A percentile compares a stretch with the other conserved stretches of the same genome.
phyloP scores from a whole-genome alignment of 1,140 invertebrate genomes.

The Mycetomoellerius zeteki region DNA sequence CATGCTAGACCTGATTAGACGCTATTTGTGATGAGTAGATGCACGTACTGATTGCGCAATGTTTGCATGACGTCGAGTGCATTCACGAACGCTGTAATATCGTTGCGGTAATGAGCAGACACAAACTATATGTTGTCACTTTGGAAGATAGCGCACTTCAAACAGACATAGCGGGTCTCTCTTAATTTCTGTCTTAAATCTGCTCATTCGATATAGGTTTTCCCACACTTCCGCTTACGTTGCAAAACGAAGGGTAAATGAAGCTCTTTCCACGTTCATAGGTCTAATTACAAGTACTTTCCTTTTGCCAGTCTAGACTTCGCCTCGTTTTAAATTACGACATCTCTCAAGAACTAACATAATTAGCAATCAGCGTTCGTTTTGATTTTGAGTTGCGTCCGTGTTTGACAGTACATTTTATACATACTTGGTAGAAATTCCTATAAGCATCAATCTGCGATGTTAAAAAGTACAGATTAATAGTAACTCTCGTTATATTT shows the following conservation, averaged over 20 bases:
- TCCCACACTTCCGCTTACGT: neutral
- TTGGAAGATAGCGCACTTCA: neutral
- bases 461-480: slow-evolving; percentile 8
- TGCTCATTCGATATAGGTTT: slow-evolving; percentile 26
- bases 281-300: slow-evolving; percentile 68
- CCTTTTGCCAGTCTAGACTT: neutral
- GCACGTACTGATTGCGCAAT: slow-evolving; percentile 42
- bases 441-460: neutral
- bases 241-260: slow-evolving; percentile 69
- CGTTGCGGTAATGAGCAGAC: slow-evolving; percentile 25
- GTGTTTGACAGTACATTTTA: neutral
- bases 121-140: slow-evolving; percentile 24
- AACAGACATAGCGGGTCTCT: neutral
- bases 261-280: slow-evolving; percentile 67
- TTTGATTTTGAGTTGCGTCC: slow-evolving; percentile 58
- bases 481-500: neutral
- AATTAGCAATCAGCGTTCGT: slow-evolving; percentile 71
- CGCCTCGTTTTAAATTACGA: slow-evolving; percentile 37
- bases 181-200: slow-evolving; percentile 68
- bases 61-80: slow-evolving; percentile 60
- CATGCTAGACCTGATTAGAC: slow-evolving; percentile 40
- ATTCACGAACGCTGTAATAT: slow-evolving; percentile 39
- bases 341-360: slow-evolving; percentile 64
- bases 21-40: slow-evolving; percentile 37
- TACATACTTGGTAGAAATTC: neutral